A percentile compares a stretch with the other conserved stretches of the same genome.
Evolutionary conservation across 2,113 vertebrate species (phyloP).

Genomic region (Syngnathus scovelli): DNA sequence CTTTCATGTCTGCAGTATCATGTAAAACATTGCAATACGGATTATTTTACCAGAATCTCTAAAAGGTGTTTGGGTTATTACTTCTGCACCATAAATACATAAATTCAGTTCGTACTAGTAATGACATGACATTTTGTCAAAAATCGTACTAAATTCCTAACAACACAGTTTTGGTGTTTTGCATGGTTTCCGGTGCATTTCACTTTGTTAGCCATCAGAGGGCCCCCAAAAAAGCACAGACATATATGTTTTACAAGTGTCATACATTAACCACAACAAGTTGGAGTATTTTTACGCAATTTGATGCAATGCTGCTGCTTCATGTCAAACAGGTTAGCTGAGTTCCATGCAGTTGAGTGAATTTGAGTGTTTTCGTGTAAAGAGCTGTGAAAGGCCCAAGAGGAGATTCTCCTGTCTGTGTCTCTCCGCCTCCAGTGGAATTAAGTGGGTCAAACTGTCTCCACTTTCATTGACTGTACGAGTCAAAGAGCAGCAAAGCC

Average conservation of each 20-base stretch:
- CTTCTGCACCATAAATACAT: background rate
- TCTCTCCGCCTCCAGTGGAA: slow-evolving; percentile 41
- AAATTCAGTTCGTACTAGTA: background rate
- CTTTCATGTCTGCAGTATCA: background rate
- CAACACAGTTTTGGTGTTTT: background rate
- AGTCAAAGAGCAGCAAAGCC: slow-evolving; percentile 21
- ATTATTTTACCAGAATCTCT: no score
- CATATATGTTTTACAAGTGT: background rate
- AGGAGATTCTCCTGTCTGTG: slow-evolving; percentile 39
- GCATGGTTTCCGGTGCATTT: slow-evolving; percentile 12
- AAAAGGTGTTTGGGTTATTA: background rate
- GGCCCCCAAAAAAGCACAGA: slow-evolving; percentile 19
- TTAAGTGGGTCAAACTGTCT: slow-evolving; percentile 60
- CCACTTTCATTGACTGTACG: slow-evolving; percentile 47
- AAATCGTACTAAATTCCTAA: background rate
- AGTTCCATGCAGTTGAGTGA: slow-evolving; percentile 32
- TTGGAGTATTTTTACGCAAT: background rate
- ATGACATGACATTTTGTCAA: background rate
- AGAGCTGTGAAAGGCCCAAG: slow-evolving; percentile 35
- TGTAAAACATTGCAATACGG: no score
- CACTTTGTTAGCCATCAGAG: slow-evolving; percentile 32
- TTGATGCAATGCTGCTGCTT: background rate
- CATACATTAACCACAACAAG: background rate
- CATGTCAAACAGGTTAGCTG: slow-evolving; percentile 16
- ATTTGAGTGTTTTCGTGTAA: slow-evolving; percentile 35